Evolutionary conservation across 2,113 vertebrate genomes (phyloP).

Genomic region (Trichechus manatus): DNA sequence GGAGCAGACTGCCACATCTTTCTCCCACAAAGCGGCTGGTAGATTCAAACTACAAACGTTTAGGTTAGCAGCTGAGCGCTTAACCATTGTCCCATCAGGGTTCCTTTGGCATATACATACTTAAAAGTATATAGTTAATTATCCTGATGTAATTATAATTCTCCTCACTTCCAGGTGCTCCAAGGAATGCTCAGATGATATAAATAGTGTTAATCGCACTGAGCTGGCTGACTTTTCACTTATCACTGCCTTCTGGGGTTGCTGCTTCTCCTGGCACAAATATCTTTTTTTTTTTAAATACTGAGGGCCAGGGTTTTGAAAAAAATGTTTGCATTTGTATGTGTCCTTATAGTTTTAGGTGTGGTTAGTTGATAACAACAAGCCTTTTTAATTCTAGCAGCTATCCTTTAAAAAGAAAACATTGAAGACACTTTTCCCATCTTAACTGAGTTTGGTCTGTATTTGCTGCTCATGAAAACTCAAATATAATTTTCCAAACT

Average conservation of each 20-base stretch:
- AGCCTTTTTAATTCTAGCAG: constrained; percentile 37
- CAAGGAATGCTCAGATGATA: constrained; percentile 39
- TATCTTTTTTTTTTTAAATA: constrained; percentile 15
- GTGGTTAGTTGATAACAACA: constrained; percentile 36
- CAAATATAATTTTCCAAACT: constrained; percentile 53
- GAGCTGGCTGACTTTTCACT: constrained; percentile 6
- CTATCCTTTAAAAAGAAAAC: constrained; percentile 57
- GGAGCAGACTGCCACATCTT: background rate
- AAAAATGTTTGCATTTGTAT: constrained; percentile 1
- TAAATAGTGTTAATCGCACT: constrained; percentile 48
- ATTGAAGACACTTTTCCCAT: background rate
- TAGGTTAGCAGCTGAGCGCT: background rate
- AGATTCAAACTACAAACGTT: background rate
- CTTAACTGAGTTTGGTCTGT: constrained; percentile 40
- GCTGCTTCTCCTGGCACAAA: constrained; percentile 38
- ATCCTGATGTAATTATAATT: constrained; percentile 64
- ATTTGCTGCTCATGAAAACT: constrained; percentile 55
- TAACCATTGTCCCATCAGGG: background rate
- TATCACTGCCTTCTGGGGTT: constrained; percentile 55
- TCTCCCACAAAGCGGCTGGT: background rate
- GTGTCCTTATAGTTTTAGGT: constrained; percentile 41
- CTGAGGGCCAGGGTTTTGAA: background rate
- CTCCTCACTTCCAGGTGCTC: constrained; percentile 42
- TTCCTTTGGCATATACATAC: background rate
- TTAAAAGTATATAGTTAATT: constrained; percentile 28